These are phyloP conservation scores for Uromys caudimaculatus DNA, from an alignment of 2,797 vertebrate species.

Conservation along the genomic window DNA sequence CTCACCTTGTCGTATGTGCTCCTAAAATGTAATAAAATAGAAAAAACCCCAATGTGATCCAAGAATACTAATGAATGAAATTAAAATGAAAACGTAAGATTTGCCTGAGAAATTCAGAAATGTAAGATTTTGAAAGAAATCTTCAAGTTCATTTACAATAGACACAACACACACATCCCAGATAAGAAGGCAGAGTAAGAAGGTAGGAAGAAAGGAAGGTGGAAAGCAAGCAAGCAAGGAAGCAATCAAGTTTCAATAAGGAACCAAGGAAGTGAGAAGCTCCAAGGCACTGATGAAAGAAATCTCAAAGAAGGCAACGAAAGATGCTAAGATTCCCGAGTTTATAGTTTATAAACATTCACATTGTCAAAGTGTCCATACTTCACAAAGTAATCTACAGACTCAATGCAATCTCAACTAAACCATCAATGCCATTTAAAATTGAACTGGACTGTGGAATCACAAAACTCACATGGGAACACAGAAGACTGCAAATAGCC, in stretches of 20 bases:
- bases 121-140: neutral
- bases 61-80: neutral
- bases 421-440: neutral
- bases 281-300: neutral
- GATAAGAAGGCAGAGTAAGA: neutral
- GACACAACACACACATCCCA: no score
- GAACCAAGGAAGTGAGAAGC: neutral
- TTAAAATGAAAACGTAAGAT: neutral
- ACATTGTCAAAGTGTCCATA: neutral
- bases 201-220: neutral
- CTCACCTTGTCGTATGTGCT: no score
- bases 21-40: neutral
- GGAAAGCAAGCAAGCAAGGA: neutral
- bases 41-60: neutral
- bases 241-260: neutral
- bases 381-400: neutral
- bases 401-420: neutral
- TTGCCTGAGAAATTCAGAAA: neutral
- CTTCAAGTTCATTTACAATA: neutral
- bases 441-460: neutral
- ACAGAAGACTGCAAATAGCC: neutral
- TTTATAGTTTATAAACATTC: neutral
- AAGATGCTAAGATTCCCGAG: neutral
- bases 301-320: neutral
- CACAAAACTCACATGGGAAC: neutral